Conservation (phyloP, 2,113 vertebrate species). For the Caretta caretta region DNA sequence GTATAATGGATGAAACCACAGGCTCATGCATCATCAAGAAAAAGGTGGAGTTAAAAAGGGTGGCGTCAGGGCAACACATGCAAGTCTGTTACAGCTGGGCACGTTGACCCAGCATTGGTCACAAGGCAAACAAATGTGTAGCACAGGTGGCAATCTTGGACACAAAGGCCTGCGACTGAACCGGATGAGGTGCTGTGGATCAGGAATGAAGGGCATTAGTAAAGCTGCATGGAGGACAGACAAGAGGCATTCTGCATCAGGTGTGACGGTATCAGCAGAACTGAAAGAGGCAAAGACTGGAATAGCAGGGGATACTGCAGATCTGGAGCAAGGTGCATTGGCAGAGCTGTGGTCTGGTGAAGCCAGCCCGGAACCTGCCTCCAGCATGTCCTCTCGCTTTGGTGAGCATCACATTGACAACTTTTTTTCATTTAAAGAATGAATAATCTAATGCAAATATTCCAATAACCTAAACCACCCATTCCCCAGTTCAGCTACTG, state of each 20-base stretch:
- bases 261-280: not conserved
- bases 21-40: not conserved
- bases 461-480: not conserved
- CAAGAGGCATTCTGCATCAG: not conserved
- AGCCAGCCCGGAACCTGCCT: not conserved
- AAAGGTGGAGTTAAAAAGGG: not conserved
- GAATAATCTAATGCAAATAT: not conserved
- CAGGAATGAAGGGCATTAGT: not conserved
- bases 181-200: not conserved
- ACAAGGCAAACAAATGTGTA: not conserved
- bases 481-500: not conserved
- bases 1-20: not conserved
- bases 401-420: not conserved
- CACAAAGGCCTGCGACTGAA: not conserved
- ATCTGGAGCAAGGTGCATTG: not conserved
- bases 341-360: not conserved
- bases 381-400: not conserved
- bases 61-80: not conserved
- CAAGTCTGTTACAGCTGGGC: not conserved
- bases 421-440: not conserved
- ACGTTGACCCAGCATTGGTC: not conserved
- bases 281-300: not conserved
- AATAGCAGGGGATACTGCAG: not conserved
- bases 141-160: not conserved
- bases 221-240: not conserved